Percentiles rank a stretch among this genome's conserved stretches.
Conservation (phyloP, 2,113 vertebrate species). For the Gymnogyps californianus region DNA sequence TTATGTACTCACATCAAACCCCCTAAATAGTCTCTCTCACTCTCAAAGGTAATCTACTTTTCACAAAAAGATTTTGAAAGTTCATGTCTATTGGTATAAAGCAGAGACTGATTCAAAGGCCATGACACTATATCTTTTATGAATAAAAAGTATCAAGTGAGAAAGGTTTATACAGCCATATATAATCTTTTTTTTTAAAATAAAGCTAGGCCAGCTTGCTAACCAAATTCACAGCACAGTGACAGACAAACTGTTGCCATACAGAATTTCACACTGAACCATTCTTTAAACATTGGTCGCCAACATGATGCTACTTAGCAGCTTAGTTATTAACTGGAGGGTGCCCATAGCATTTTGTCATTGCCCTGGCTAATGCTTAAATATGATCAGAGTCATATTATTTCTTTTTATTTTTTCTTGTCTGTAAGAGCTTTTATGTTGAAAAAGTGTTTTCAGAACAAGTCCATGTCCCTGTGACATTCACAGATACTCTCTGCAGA, state of each 20-base stretch:
- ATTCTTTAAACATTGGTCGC: background rate
- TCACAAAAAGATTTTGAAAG: background rate
- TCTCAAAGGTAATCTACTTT: background rate
- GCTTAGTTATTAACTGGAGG: background rate
- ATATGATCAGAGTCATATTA: background rate
- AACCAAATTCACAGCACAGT: background rate
- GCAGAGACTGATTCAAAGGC: background rate
- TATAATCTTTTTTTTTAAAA: background rate
- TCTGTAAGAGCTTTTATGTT: background rate
- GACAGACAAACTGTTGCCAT: background rate
- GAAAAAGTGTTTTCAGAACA: background rate
- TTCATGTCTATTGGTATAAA: background rate
- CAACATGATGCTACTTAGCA: background rate
- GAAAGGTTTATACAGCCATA: background rate
- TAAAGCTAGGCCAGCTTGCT: background rate
- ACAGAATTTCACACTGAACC: background rate
- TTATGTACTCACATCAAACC: background rate
- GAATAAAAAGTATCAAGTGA: background rate
- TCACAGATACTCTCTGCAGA: background rate
- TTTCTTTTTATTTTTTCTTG: background rate
- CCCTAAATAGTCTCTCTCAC: background rate
- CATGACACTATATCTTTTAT: background rate
- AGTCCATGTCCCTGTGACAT: background rate
- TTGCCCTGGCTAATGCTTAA: background rate
- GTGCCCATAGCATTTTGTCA: background rate